Base-by-base conservation (phyloP, 2,888 invertebrate genomes). In the Ecdyonurus torrentis region DNA sequence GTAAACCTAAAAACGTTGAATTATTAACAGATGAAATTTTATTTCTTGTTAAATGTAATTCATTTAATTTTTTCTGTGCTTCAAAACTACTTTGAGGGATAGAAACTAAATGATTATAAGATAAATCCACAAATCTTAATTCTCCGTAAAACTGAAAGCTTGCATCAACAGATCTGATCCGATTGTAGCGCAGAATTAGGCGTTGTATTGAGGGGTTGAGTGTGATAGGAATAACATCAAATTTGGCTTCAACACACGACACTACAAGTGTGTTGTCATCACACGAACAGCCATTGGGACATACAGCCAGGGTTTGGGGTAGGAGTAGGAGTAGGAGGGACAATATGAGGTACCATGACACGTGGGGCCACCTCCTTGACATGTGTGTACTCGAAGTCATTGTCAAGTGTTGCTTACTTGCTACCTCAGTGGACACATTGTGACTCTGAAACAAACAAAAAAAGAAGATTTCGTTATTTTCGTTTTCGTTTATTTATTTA, bases 251-350 rank as follows among this genome's bases (percentile, higher is more conserved):
- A 69, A 89, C 85, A 76, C 93, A 94, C 68, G 85, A 85, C 60
- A 92, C 93, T 64, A 89, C 87, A 68, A 90, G 83, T 10, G 87
- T 91, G 67, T 91, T 91, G 72, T 94, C 93, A 76, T 93, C 89
- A 78, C 94, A 94, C 73, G 80, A 83, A 76, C 94, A 94, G 68
- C 87, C 89, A 66, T 77, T 82, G n/a, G 93, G 93, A 72, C 93
- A 94, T 67, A 85, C 76, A 37, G 83, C 83, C 50, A 5, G 37
- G 7, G 37, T 15, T 5, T 15, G 5, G 5, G 37, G 37, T 37
- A 15, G 7, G 5, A 15, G 7, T 10, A 15, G 7, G 7, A 37
- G 37, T n/a, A n/a, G n/a, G n/a, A n/a, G n/a, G n/a, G n/a, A n/a
- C n/a, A n/a, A n/a, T n/a, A n/a, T n/a, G n/a, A n/a, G n/a, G n/a